These are phyloP conservation scores for Antheraea assamensis DNA, from an alignment of 2,888 invertebrate species.

Conservation along the genomic window DNA sequence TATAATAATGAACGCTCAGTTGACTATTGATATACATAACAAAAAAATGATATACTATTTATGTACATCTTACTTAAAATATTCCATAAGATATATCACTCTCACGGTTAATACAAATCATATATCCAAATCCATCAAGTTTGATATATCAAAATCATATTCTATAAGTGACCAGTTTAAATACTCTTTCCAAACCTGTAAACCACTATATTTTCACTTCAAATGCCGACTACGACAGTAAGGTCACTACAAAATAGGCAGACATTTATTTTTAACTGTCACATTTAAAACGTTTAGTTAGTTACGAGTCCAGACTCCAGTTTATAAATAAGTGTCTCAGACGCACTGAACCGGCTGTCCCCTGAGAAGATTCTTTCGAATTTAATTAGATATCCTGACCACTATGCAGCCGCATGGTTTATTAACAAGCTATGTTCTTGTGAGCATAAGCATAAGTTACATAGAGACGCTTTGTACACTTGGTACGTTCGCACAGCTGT, in stretches of 20 bases:
- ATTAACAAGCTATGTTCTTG: background rate
- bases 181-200: background rate
- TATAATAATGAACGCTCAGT: too few relatives aligned
- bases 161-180: background rate
- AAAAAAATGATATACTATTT: too few relatives aligned
- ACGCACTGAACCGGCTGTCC: background rate
- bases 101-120: too few relatives aligned
- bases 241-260: background rate
- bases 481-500: background rate
- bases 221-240: background rate
- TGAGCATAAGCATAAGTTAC: background rate
- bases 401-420: background rate
- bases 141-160: too few relatives aligned
- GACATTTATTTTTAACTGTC: slow-evolving; percentile 10
- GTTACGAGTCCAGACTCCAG: background rate
- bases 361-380: background rate
- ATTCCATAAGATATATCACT: too few relatives aligned
- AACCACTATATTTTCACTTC: background rate
- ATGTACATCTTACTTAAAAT: too few relatives aligned
- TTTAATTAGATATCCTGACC: background rate
- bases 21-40: too few relatives aligned
- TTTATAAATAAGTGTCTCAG: background rate
- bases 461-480: background rate
- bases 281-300: slow-evolving; percentile 7
- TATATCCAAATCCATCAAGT: too few relatives aligned